A percentile compares a stretch with the other conserved stretches of the same genome.
Evolutionary conservation across 2,113 vertebrate species (phyloP).

Genomic region (Anhinga anhinga): DNA sequence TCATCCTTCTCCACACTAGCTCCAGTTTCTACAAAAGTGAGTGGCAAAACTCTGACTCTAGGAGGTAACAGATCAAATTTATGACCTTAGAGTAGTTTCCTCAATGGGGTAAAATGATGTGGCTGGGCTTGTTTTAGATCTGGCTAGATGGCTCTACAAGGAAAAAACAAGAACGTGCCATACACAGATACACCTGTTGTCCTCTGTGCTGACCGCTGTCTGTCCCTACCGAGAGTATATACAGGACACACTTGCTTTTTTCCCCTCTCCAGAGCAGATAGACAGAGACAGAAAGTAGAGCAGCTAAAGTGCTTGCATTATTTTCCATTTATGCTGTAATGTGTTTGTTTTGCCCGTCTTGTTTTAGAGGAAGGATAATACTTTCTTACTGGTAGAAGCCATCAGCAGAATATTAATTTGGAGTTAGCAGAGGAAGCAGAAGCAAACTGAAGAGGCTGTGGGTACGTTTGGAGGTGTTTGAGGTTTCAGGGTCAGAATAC

Average conservation of each 20-base stretch:
- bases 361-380: neutral
- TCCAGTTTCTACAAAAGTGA: neutral
- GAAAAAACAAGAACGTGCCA: neutral
- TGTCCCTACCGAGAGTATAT: neutral
- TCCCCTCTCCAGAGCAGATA: neutral
- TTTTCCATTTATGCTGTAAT: neutral
- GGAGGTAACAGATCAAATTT: neutral
- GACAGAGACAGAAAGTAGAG: neutral
- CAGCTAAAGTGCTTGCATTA: neutral
- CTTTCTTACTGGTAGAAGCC: neutral
- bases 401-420: neutral
- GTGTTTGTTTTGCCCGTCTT: neutral
- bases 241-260: neutral
- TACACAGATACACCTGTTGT: neutral
- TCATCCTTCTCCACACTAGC: neutral
- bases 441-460: neutral
- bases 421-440: neutral
- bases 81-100: neutral
- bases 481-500: neutral
- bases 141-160: neutral
- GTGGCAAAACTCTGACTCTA: neutral
- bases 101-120: neutral
- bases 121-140: neutral
- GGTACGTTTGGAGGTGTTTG: rapidly evolving
- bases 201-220: neutral